phyloP scores from a whole-genome alignment of 2,888 invertebrate genomes.

The Scaptomyza parva region DNA sequence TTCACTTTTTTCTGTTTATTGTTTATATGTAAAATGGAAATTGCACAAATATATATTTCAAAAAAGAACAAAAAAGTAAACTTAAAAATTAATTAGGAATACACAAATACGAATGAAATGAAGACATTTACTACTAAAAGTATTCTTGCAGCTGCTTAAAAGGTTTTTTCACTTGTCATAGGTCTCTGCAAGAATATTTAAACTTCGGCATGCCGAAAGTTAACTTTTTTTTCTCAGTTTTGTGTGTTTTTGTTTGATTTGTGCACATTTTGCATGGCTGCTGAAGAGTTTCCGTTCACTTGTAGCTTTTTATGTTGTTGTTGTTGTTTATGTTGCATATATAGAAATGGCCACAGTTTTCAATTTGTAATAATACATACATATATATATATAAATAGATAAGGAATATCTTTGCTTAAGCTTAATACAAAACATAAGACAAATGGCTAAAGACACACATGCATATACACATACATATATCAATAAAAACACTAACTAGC shows the following conservation, averaged over 20 bases:
- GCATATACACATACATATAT: background rate
- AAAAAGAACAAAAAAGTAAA: slow-evolving; percentile 10
- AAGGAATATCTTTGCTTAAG: slow-evolving; percentile 57
- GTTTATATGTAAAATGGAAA: slow-evolving; percentile 46
- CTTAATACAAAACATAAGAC: slow-evolving; percentile 43
- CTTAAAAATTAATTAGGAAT: slow-evolving; percentile 24
- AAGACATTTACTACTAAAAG: slow-evolving; percentile 34
- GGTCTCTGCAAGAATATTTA: slow-evolving; percentile 16
- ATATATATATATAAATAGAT: slow-evolving; percentile 17
- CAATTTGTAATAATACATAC: slow-evolving; percentile 23
- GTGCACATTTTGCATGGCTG: slow-evolving; percentile 49
- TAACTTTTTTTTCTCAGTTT: background rate
- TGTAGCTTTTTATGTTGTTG: slow-evolving; percentile 14
- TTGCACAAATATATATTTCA: slow-evolving; percentile 49
- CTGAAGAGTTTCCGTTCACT: slow-evolving; percentile 37
- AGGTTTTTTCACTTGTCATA: too few species aligned
- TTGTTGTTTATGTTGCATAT: slow-evolving; percentile 16
- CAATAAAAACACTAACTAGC: slow-evolving; percentile 49
- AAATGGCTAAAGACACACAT: slow-evolving; percentile 38
- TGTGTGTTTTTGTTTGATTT: slow-evolving; percentile 39
- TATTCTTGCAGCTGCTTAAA: slow-evolving; percentile 17
- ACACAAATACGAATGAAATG: slow-evolving; percentile 39
- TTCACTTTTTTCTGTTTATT: slow-evolving; percentile 8
- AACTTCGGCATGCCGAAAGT: slow-evolving; percentile 11
- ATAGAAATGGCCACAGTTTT: slow-evolving; percentile 45